phyloP scores from a whole-genome alignment of 2,113 vertebrate genomes.

The Lynx canadensis region DNA sequence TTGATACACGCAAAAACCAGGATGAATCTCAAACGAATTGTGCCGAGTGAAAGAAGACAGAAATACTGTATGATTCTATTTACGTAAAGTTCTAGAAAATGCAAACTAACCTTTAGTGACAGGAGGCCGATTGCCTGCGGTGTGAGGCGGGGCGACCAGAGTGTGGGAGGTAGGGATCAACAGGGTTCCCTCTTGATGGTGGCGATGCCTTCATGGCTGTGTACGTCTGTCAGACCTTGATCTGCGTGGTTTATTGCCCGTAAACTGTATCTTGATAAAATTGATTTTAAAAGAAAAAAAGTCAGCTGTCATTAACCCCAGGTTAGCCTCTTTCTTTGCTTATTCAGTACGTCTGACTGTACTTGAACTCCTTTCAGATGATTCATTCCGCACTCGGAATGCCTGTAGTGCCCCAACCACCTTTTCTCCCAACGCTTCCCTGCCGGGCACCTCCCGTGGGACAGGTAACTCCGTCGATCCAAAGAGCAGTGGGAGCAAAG shows the following conservation, averaged over 20 bases:
- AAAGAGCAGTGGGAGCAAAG: conserved; percentile 89
- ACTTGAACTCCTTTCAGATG: conserved; percentile 86
- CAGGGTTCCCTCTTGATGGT: background rate
- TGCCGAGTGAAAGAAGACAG: background rate
- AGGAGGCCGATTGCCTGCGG: background rate
- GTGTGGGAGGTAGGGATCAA: too few species aligned
- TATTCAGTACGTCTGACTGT: background rate
- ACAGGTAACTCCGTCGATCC: conserved; percentile 87
- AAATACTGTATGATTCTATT: background rate
- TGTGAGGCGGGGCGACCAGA: accelerated
- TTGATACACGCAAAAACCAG: background rate
- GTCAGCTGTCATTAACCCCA: too few species aligned
- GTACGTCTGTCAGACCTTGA: background rate
- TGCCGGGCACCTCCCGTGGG: conserved; percentile 89
- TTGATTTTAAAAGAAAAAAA: background rate
- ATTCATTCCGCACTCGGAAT: conserved; percentile 87
- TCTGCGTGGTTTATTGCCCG: background rate
- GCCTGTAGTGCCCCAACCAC: conserved; percentile 82
- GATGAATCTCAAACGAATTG: background rate
- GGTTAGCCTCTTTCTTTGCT: background rate
- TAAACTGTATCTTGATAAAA: background rate
- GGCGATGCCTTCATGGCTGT: background rate
- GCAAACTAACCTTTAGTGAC: background rate
- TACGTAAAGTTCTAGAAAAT: background rate
- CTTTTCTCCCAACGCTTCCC: conserved; percentile 82